A percentile compares a stretch with the other conserved stretches of the same genome.
Conservation (phyloP, 2,888 invertebrate genomes). For the Athripsodes cinereus region DNA sequence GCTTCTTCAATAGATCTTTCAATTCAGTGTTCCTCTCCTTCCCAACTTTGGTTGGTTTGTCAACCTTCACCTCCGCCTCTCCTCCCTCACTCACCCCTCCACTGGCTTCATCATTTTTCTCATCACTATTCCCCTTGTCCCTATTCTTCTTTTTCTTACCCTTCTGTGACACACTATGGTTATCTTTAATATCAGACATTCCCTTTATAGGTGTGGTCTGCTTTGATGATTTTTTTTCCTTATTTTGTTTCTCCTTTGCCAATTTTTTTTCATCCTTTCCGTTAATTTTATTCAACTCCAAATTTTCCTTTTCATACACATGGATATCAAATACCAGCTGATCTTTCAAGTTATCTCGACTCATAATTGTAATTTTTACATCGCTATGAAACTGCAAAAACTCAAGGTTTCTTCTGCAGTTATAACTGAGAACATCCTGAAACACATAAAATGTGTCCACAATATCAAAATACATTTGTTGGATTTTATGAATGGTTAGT, state of each 20-base stretch:
- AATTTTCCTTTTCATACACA: not conserved
- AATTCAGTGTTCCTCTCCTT: not conserved
- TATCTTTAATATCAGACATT: too few relatives aligned
- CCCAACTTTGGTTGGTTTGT: too few relatives aligned
- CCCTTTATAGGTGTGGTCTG: too few relatives aligned
- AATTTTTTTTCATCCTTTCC: not conserved
- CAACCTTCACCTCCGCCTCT: not conserved
- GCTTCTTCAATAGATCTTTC: not conserved
- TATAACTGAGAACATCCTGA: not conserved
- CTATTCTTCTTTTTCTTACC: not conserved
- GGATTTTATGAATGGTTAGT: not conserved
- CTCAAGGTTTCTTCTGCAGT: not conserved
- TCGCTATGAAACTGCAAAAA: not conserved
- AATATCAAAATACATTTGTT: not conserved
- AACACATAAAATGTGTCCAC: not conserved
- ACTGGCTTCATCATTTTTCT: not conserved
- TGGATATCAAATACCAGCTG: not conserved
- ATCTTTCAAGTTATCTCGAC: not conserved
- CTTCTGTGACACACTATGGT: too few relatives aligned
- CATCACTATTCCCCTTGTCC: not conserved
- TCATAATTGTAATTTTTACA: not conserved
- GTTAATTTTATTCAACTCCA: not conserved
- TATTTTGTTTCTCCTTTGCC: not conserved
- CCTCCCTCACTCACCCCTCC: not conserved
- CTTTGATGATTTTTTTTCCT: not conserved